A percentile compares a stretch with the other conserved stretches of the same genome.
These are phyloP conservation scores for Chrysolophus pictus DNA, from an alignment of 2,797 vertebrate genomes.

Conservation along the genomic window DNA sequence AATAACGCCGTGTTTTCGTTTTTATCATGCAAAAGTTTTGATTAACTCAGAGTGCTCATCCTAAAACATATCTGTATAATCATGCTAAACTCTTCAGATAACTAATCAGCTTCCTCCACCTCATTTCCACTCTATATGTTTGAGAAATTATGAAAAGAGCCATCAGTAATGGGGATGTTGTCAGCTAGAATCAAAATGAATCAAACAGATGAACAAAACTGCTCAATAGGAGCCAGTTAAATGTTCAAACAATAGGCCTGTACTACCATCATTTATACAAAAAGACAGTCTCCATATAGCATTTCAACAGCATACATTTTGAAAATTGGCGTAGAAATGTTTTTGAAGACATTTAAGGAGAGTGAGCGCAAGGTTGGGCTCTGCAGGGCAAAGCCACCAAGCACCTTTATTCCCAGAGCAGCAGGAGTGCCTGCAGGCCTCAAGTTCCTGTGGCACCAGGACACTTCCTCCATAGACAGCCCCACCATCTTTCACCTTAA, in stretches of 20 bases:
- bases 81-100: slow-evolving; percentile 76
- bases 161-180: slow-evolving; percentile 74
- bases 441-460: not conserved
- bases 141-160: slow-evolving; percentile 81
- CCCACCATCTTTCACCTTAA: not conserved
- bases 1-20: slow-evolving; percentile 37
- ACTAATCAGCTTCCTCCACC: slow-evolving; percentile 75
- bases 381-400: not conserved
- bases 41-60: slow-evolving; percentile 58
- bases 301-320: slow-evolving; percentile 62
- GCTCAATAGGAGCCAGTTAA: slow-evolving; percentile 80
- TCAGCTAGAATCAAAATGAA: slow-evolving; percentile 81
- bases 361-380: not conserved
- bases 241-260: slow-evolving; percentile 80
- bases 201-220: slow-evolving; percentile 79
- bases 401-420: not conserved
- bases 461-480: fast-evolving
- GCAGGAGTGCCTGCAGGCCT: not conserved
- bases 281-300: slow-evolving; percentile 70
- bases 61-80: slow-evolving; percentile 63
- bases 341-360: not conserved
- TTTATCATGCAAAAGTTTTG: slow-evolving; percentile 69
- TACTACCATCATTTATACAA: slow-evolving; percentile 74
- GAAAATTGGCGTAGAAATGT: slow-evolving; percentile 42
- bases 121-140: slow-evolving; percentile 67